phyloP scores from a whole-genome alignment of 2,113 vertebrate genomes.

The Phyllopteryx taeniolatus region DNA sequence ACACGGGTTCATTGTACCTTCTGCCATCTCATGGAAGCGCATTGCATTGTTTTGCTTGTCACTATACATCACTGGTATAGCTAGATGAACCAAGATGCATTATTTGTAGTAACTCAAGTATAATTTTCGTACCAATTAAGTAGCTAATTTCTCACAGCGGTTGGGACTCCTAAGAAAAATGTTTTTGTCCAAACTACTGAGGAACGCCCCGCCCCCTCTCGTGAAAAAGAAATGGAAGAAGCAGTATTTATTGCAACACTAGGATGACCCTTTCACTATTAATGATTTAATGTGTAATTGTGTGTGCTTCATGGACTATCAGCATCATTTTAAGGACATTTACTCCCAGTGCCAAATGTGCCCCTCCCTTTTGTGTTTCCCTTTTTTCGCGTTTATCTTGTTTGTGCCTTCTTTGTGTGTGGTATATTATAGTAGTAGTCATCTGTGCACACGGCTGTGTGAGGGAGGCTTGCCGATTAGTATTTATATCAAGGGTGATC shows the following conservation, averaged over 20 bases:
- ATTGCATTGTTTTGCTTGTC: too few species aligned
- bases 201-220: background rate
- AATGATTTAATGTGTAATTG: background rate
- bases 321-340: background rate
- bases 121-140: background rate
- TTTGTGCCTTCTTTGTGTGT: conserved; percentile 76
- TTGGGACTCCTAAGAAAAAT: background rate
- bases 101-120: background rate
- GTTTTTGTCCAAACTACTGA: background rate
- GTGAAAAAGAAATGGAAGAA: background rate
- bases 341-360: conserved; percentile 61
- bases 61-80: too few species aligned
- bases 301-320: background rate
- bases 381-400: conserved; percentile 50
- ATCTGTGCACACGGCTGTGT: conserved; percentile 36
- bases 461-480: conserved; percentile 19
- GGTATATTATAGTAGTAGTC: conserved; percentile 45
- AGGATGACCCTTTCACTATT: conserved; percentile 43
- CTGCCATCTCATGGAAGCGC: too few species aligned
- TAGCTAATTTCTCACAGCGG: background rate
- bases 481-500: background rate
- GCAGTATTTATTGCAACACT: conserved; percentile 68
- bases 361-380: conserved; percentile 5
- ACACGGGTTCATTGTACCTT: too few species aligned
- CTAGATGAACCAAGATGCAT: background rate